Evolutionary conservation across 2,113 vertebrate species (phyloP).

Genomic region (Nyctereutes procyonoides): DNA sequence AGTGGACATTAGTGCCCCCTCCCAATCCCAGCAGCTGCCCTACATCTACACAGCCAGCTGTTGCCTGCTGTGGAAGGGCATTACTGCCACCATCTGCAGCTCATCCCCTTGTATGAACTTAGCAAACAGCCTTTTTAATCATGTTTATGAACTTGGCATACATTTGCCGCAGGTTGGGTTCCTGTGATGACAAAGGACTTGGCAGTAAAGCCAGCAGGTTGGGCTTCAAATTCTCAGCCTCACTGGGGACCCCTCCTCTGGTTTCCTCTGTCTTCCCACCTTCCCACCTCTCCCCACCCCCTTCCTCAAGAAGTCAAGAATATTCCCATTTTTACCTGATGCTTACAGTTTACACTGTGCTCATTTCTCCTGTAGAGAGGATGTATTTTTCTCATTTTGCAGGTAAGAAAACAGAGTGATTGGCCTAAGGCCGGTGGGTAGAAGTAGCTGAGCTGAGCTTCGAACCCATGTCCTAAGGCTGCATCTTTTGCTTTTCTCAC

Average conservation of each 20-base stretch:
- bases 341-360: neutral
- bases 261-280: neutral
- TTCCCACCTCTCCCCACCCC: neutral
- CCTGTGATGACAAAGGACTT: constrained; percentile 67
- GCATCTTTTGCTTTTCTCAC: neutral
- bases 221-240: neutral
- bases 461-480: neutral
- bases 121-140: constrained; percentile 74
- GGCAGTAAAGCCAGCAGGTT: constrained; percentile 57
- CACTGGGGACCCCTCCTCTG: neutral
- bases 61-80: constrained; percentile 54
- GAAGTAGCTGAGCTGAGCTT: neutral
- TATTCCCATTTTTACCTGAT: neutral
- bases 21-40: constrained; percentile 63
- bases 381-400: neutral
- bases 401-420: neutral
- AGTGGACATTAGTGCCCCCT: constrained; percentile 66
- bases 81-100: constrained; percentile 65
- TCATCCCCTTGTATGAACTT: constrained; percentile 75
- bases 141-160: constrained; percentile 61
- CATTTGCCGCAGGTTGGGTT: constrained; percentile 58
- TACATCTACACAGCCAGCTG: constrained; percentile 80
- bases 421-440: neutral
- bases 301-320: neutral
- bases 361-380: neutral